Evolutionary conservation across 2,113 vertebrate species (phyloP).

Genomic region (Notothenia rossii): DNA sequence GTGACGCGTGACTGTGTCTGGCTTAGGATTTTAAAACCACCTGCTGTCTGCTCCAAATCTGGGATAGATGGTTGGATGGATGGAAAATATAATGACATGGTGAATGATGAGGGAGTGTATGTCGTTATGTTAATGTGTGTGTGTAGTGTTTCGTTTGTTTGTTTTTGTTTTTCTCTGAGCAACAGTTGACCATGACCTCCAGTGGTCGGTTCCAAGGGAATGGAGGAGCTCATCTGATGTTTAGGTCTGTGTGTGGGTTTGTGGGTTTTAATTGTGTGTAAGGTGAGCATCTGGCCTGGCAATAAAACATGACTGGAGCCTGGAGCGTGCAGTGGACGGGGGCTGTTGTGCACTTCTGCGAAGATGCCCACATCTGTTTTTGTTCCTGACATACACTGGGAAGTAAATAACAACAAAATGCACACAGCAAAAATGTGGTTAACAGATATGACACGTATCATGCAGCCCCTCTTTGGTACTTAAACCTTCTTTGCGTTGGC

Average conservation of each 20-base stretch:
- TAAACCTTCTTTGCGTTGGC: constrained; percentile 14
- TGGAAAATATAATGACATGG: constrained; percentile 34
- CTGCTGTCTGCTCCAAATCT: constrained; percentile 65
- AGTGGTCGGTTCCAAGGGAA: constrained; percentile 45
- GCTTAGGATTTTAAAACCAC: constrained; percentile 62
- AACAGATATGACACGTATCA: not conserved
- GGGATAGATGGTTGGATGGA: constrained; percentile 36
- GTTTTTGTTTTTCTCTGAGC: not conserved
- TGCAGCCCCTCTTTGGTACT: not conserved
- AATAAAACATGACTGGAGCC: constrained; percentile 42
- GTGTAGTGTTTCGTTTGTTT: not conserved
- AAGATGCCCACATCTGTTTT: constrained; percentile 60
- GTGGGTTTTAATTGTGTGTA: constrained; percentile 44
- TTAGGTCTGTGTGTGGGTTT: constrained; percentile 22
- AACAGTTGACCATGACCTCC: constrained; percentile 63
- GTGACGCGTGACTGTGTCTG: constrained; percentile 51
- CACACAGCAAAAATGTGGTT: not conserved
- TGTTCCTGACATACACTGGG: constrained; percentile 5
- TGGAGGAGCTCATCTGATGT: constrained; percentile 69
- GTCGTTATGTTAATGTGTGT: constrained; percentile 10
- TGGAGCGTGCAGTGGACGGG: constrained; percentile 32
- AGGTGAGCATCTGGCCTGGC: constrained; percentile 68
- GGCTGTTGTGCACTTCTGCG: constrained; percentile 34
- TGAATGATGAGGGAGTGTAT: constrained; percentile 2
- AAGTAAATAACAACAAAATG: constrained; percentile 47